These are phyloP conservation scores for Platorchestia sp. DNA, from an alignment of 1,140 invertebrate species.

Conservation along the genomic window DNA sequence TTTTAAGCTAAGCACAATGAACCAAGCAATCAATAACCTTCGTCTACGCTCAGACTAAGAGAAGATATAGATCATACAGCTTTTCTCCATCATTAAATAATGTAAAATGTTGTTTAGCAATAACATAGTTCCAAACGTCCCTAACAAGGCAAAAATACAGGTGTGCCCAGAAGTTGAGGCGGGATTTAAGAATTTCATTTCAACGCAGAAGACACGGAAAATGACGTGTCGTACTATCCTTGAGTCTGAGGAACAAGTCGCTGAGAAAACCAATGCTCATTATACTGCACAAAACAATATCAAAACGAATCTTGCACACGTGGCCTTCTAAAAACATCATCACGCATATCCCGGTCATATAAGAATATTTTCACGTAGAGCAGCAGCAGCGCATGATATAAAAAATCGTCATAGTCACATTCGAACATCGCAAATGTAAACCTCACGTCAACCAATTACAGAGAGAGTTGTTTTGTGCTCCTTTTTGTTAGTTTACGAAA, in stretches of 20 bases:
- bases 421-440: too few species aligned
- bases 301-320: too few species aligned
- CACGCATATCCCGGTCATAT: too few species aligned
- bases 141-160: background rate
- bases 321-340: too few species aligned
- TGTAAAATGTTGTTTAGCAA: background rate
- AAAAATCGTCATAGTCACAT: too few species aligned
- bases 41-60: background rate
- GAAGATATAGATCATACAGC: background rate
- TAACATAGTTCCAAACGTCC: background rate
- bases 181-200: background rate
- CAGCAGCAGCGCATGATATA: too few species aligned
- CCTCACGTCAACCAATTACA: too few species aligned
- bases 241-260: background rate
- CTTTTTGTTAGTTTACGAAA: too few species aligned
- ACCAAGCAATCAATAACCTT: background rate
- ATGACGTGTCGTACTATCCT: background rate
- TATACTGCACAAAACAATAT: too few species aligned
- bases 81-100: background rate
- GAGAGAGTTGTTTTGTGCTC: too few species aligned
- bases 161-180: background rate
- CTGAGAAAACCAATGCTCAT: too few species aligned
- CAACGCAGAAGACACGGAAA: background rate
- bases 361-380: too few species aligned
- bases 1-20: background rate